phyloP scores from a whole-genome alignment of 35 echinoderm and acorn worm genomes.

The Apostichopus parvimensis region DNA sequence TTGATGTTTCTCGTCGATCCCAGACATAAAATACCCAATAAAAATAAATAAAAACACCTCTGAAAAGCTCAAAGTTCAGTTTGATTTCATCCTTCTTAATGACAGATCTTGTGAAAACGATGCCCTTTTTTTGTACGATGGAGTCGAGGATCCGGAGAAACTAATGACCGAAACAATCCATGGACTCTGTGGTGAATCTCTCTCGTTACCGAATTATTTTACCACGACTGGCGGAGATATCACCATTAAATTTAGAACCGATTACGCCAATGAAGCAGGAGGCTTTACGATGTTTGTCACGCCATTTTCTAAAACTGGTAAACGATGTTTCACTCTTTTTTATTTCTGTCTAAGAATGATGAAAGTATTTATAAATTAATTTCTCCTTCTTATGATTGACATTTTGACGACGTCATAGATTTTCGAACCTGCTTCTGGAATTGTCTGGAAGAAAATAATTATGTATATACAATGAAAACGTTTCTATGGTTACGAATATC shows the following conservation, averaged over 20 bases:
- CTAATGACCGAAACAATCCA: slow-evolving; percentile 6
- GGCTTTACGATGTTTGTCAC: slow-evolving; percentile 66
- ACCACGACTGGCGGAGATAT: slow-evolving; percentile 33
- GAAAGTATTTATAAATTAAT: not conserved
- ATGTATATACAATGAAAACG: no score
- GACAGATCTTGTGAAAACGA: slow-evolving; percentile 56
- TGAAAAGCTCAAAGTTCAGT: no score
- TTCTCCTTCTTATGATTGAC: no score
- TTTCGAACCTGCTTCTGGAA: no score
- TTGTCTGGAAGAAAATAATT: no score
- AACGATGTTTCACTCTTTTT: not conserved
- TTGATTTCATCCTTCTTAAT: slow-evolving; percentile 1
- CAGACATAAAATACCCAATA: no score
- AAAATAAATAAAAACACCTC: no score
- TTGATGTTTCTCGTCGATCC: no score
- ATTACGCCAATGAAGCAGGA: not conserved
- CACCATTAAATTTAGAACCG: slow-evolving; percentile 65
- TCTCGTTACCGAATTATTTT: slow-evolving; percentile 77
- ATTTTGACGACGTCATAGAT: no score
- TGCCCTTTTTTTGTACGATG: slow-evolving; percentile 69
- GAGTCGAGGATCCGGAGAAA: not conserved
- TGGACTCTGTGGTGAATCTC: slow-evolving; percentile 59
- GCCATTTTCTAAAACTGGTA: slow-evolving; percentile 52
- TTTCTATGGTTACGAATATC: no score
- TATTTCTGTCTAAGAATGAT: not conserved